Evolutionary conservation across 2,888 invertebrate genomes (phyloP).

Genomic region (Caenorhabditis drosophilae): DNA sequence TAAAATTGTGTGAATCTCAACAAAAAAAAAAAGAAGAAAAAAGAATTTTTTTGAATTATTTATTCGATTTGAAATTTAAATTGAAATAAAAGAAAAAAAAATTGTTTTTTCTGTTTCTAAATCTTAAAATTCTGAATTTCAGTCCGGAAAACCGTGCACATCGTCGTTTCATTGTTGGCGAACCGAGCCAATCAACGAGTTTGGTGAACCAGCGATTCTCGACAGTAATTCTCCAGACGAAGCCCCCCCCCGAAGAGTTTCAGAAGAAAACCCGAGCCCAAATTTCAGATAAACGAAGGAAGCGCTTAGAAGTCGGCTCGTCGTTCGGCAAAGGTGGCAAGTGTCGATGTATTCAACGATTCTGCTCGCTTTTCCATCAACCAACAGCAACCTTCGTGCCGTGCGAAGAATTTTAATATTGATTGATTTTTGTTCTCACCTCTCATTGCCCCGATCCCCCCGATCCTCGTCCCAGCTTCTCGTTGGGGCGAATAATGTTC

Average conservation of each 20-base stretch:
- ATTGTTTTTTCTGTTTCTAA: neutral
- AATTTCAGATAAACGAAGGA: neutral
- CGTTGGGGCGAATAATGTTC: no score
- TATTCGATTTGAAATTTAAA: no score
- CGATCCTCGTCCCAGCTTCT: no score
- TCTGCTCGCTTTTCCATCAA: constrained; percentile 39
- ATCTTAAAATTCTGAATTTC: neutral
- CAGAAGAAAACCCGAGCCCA: neutral
- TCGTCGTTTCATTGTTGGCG: constrained; percentile 50
- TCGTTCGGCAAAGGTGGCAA: constrained; percentile 1
- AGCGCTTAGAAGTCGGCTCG: constrained; percentile 2
- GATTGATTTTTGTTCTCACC: neutral
- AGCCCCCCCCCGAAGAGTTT: no score
- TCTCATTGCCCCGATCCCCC: no score
- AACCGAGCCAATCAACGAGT: constrained; percentile 42
- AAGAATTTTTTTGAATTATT: no score
- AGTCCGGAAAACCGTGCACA: constrained; percentile 42
- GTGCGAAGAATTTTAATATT: constrained; percentile 44
- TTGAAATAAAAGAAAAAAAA: neutral
- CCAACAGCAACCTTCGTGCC: constrained; percentile 27
- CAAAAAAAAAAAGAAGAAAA: neutral
- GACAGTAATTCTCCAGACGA: constrained; percentile 2
- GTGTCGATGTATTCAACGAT: constrained; percentile 40
- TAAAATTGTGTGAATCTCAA: no score
- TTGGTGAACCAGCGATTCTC: constrained; percentile 33